Evolutionary conservation across 2,113 vertebrate genomes (phyloP).

Genomic region (Myocastor coypus): DNA sequence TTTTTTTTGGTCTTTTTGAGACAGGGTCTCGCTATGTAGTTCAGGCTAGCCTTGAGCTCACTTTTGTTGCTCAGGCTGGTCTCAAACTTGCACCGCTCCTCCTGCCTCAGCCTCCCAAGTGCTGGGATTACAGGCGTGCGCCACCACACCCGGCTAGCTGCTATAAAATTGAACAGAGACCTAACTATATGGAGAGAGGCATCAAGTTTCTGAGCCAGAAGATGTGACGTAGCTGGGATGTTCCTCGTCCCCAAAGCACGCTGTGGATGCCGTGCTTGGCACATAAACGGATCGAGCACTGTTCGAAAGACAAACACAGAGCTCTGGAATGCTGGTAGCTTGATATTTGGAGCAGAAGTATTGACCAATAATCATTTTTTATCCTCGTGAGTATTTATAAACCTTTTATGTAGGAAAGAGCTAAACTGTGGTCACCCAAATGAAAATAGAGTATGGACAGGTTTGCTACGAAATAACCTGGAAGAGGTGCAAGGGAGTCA

Average conservation of each 20-base stretch:
- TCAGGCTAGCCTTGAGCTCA: too few species aligned
- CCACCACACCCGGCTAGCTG: too few species aligned
- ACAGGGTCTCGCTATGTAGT: too few species aligned
- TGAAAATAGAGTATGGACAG: neutral
- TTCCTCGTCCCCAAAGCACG: neutral
- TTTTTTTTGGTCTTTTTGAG: too few species aligned
- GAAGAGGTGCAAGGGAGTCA: too few species aligned
- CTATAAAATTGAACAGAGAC: constrained; percentile 7
- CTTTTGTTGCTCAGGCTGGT: too few species aligned
- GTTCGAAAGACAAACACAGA: neutral
- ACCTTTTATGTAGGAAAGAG: neutral
- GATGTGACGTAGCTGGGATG: neutral
- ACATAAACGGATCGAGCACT: fast-evolving
- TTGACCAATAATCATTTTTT: neutral
- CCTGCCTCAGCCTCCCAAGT: too few species aligned
- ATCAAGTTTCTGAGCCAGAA: neutral
- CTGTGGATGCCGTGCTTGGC: neutral
- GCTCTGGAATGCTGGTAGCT: neutral
- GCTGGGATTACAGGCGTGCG: too few species aligned
- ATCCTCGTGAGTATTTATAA: neutral
- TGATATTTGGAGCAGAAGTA: neutral
- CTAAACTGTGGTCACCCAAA: neutral
- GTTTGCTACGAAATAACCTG: neutral
- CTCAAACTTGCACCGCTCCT: too few species aligned
- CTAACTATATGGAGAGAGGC: neutral